Evolutionary conservation across 2,888 invertebrate genomes (phyloP).

Genomic region (Drosophila meridionalis): DNA sequence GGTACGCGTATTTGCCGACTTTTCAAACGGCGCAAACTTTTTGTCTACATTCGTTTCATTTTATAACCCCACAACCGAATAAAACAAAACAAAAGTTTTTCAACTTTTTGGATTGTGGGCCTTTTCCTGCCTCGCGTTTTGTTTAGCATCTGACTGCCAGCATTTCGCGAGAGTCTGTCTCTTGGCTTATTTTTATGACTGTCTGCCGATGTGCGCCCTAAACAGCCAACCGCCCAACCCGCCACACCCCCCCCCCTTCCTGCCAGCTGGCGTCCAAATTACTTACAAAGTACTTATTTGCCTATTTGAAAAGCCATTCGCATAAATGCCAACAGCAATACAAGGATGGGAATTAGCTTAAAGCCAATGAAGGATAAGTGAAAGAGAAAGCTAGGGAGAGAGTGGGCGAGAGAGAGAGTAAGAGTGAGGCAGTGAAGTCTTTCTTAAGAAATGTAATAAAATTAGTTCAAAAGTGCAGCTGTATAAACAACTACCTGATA

Average conservation of each 20-base stretch:
- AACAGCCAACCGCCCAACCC: constrained; percentile 1
- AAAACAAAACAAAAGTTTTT: constrained; percentile 71
- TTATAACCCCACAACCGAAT: constrained; percentile 69
- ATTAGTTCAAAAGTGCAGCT: constrained; percentile 70
- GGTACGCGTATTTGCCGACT: constrained; percentile 60
- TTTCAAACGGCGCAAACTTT: constrained; percentile 63
- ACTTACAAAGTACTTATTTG: constrained; percentile 80
- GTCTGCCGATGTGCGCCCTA: constrained; percentile 47
- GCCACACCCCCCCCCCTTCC: background rate
- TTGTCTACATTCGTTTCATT: constrained; percentile 73
- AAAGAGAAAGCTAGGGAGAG: background rate
- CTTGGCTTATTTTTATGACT: constrained; percentile 68
- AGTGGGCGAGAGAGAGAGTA: background rate
- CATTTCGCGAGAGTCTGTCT: constrained; percentile 62
- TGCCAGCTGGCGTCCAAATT: constrained; percentile 60
- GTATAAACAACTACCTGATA: constrained; percentile 76
- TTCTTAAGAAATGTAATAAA: constrained; percentile 63
- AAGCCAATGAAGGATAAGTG: constrained; percentile 32
- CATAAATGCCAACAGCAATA: constrained; percentile 54
- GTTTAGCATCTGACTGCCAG: constrained; percentile 72
- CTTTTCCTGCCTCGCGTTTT: constrained; percentile 51
- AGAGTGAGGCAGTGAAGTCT: background rate
- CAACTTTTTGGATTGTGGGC: constrained; percentile 65
- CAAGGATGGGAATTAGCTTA: constrained; percentile 28
- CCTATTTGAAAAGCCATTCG: constrained; percentile 74